Evolutionary conservation across 2,888 invertebrate genomes (phyloP).

Genomic region (Dynastes tityus): DNA sequence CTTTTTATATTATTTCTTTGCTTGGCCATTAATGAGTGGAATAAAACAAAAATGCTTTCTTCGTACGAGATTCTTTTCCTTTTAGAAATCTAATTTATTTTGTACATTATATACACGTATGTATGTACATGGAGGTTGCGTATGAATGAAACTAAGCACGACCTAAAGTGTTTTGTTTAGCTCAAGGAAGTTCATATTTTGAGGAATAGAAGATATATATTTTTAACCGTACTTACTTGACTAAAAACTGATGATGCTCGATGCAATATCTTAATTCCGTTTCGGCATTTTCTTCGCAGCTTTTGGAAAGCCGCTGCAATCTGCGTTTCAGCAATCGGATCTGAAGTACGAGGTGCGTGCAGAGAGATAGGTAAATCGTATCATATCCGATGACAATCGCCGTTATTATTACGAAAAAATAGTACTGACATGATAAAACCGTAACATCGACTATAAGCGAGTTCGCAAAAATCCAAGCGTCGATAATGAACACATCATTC

Average conservation of each 20-base stretch:
- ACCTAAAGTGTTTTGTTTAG: too few species aligned
- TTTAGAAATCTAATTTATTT: too few species aligned
- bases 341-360: conserved; percentile 41
- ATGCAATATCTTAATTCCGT: conserved; percentile 29
- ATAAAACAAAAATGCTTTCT: too few species aligned
- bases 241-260: conserved; percentile 31
- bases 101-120: too few species aligned
- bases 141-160: too few species aligned
- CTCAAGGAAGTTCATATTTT: too few species aligned
- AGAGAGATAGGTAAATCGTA: conserved; percentile 39
- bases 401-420: conserved; percentile 22
- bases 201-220: too few species aligned
- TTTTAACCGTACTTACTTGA: conserved; percentile 23
- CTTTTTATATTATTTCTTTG: too few species aligned
- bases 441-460: neutral
- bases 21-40: too few species aligned
- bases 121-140: too few species aligned
- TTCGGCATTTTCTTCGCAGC: neutral
- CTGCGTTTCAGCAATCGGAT: conserved; percentile 21
- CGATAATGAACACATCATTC: conserved; percentile 28
- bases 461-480: conserved; percentile 30
- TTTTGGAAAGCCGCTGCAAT: conserved; percentile 1
- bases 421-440: conserved; percentile 40
- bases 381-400: conserved; percentile 38
- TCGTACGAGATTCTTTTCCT: too few species aligned